Percentiles rank a stretch among this genome's conserved stretches.
Evolutionary conservation across 2,113 vertebrate species (phyloP).

Genomic region (Mixornis gularis): DNA sequence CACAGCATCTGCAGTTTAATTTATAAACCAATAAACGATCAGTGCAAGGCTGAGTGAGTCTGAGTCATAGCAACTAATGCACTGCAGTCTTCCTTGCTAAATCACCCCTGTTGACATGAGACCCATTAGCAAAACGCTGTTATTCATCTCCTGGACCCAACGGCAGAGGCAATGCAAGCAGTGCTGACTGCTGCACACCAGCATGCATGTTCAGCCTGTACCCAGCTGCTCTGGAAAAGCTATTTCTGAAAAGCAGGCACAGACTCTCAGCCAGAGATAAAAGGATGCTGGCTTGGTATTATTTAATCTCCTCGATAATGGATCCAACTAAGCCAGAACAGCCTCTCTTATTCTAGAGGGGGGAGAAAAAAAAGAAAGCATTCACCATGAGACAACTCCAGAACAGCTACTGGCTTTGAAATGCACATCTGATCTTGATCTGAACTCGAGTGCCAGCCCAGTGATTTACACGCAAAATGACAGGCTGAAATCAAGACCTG

Average conservation of each 20-base stretch:
- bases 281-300: neutral
- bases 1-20: neutral
- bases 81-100: conserved; percentile 13
- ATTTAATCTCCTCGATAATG: neutral
- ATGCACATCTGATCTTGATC: neutral
- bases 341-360: neutral
- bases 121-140: conserved; percentile 31
- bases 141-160: conserved; percentile 3
- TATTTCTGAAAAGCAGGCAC: neutral
- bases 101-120: conserved; percentile 38
- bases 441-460: neutral
- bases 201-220: neutral
- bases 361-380: neutral
- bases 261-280: neutral
- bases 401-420: neutral
- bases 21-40: neutral
- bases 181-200: neutral
- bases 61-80: conserved; percentile 38
- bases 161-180: neutral
- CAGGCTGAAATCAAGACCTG: conserved; percentile 6
- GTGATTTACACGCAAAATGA: neutral
- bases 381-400: neutral
- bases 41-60: neutral
- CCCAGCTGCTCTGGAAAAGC: neutral
- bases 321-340: neutral